phyloP scores from a whole-genome alignment of 1,140 invertebrate genomes.

The Drosophila rufa region DNA sequence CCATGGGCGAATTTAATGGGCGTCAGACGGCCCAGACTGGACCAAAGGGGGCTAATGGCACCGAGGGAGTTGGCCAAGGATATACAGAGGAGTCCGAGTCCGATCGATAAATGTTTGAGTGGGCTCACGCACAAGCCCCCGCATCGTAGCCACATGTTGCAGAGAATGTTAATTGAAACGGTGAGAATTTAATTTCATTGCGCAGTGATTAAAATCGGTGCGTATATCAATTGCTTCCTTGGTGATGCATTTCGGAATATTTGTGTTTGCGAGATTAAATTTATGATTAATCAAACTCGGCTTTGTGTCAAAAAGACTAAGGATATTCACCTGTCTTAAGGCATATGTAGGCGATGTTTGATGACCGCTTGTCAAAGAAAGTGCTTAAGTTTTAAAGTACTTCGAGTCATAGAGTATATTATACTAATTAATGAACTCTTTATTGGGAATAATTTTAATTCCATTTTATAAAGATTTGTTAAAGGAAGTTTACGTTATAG shows the following conservation, averaged over 20 bases:
- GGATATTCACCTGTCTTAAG: no score
- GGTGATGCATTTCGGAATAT: not conserved
- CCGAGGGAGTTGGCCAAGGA: not conserved
- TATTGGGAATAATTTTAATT: no score
- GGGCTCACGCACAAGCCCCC: not conserved
- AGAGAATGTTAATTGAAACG: slow-evolving; percentile 31
- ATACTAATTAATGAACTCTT: no score
- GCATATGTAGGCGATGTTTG: no score
- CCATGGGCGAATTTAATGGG: slow-evolving; percentile 63
- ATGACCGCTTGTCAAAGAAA: no score
- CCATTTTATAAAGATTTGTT: no score
- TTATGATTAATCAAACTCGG: no score
- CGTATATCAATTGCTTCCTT: not conserved
- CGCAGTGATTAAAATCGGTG: slow-evolving; percentile 26
- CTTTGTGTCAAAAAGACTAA: no score
- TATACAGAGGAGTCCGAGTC: not conserved
- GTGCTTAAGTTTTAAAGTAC: no score
- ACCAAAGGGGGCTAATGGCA: slow-evolving; percentile 1
- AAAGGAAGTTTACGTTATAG: no score
- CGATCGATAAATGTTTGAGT: slow-evolving; percentile 33
- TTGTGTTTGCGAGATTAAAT: no score
- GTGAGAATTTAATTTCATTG: slow-evolving; percentile 11
- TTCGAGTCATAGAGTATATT: no score
- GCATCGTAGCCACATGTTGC: slow-evolving; percentile 39
- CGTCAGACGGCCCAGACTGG: slow-evolving; percentile 36